These are phyloP conservation scores for Prunella himalayana DNA, from an alignment of 2,113 vertebrate genomes.

Conservation along the genomic window DNA sequence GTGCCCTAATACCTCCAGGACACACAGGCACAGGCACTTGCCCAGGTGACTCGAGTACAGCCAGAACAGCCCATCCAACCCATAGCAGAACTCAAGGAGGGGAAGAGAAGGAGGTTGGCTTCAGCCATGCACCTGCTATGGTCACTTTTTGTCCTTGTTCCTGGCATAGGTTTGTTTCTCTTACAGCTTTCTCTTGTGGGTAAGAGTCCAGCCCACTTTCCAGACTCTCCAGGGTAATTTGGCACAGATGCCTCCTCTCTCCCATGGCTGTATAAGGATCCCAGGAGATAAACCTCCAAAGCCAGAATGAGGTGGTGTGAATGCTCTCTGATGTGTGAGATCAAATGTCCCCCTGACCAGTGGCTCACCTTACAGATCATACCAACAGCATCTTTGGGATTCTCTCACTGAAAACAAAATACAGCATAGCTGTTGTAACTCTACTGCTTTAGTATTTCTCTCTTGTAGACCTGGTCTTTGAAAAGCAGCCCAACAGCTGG, in stretches of 20 bases:
- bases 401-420: not conserved
- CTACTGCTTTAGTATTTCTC: not conserved
- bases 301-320: not conserved
- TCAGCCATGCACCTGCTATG: not conserved
- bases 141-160: not conserved
- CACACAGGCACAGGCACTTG: not conserved
- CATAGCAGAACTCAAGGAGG: not conserved
- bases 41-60: not conserved
- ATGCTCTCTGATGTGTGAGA: not conserved
- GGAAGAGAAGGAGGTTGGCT: not conserved
- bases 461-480: not conserved
- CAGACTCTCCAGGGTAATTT: not conserved
- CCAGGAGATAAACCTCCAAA: not conserved
- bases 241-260: not conserved
- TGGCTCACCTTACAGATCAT: not conserved
- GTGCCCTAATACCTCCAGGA: not conserved
- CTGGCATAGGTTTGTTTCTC: not conserved
- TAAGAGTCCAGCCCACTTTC: not conserved
- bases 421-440: not conserved
- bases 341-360: slow-evolving; percentile 7
- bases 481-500: not conserved
- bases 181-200: not conserved
- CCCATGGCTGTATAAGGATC: not conserved
- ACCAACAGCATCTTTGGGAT: not conserved
- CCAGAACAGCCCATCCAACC: not conserved